Evolutionary conservation across 2,113 vertebrate species (phyloP).

Genomic region (Zosterops lateralis): DNA sequence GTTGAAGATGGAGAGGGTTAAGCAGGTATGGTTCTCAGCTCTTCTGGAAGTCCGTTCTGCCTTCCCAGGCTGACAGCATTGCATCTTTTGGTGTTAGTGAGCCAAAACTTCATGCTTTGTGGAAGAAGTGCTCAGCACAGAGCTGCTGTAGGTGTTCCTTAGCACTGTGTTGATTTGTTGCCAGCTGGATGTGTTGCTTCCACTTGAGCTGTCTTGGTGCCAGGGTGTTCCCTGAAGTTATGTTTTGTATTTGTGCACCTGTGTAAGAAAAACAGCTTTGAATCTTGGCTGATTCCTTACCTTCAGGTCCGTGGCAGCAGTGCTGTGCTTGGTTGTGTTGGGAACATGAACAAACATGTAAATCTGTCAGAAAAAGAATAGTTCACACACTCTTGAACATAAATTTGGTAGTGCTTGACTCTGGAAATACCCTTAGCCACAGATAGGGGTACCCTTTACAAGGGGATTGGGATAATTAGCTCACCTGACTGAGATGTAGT

Average conservation of each 20-base stretch:
- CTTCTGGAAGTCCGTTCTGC: neutral
- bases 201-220: neutral
- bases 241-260: neutral
- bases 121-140: neutral
- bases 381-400: neutral
- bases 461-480: neutral
- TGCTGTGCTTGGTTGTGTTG: neutral
- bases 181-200: neutral
- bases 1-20: constrained; percentile 97
- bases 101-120: neutral
- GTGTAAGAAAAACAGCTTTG: neutral
- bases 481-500: neutral
- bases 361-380: neutral
- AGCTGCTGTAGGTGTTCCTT: neutral
- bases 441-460: neutral
- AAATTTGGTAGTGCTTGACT: neutral
- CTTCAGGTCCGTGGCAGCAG: rapidly evolving
- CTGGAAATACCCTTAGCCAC: neutral
- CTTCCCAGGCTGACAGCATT: neutral
- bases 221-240: neutral
- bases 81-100: neutral
- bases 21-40: constrained; percentile 80
- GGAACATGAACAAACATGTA: neutral
- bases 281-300: neutral
- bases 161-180: neutral